Evolutionary conservation across 2,797 vertebrate species (phyloP).

Genomic region (Tenualosa ilisha): DNA sequence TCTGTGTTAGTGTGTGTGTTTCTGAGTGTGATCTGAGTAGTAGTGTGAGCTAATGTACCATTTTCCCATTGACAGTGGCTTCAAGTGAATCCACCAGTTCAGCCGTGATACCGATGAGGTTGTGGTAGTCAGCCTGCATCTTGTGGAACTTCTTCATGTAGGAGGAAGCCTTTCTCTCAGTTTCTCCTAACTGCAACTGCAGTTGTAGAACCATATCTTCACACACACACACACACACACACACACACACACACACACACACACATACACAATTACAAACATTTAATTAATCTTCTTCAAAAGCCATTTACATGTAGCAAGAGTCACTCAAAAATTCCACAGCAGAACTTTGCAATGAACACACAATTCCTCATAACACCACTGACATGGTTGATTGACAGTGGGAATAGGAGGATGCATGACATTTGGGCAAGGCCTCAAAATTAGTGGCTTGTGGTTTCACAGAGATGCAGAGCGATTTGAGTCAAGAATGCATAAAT

Average conservation of each 20-base stretch:
- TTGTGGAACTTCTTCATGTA: slow-evolving; percentile 82
- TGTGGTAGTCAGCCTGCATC: slow-evolving; percentile 86
- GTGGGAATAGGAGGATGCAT: background rate
- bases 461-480: background rate
- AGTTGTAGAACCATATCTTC: slow-evolving; percentile 72
- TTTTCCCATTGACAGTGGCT: slow-evolving; percentile 89
- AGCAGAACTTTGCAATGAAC: background rate
- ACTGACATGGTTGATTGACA: background rate
- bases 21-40: background rate
- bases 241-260: slow-evolving; percentile 31
- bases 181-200: slow-evolving; percentile 83
- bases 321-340: background rate
- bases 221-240: slow-evolving; percentile 31
- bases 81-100: slow-evolving; percentile 94
- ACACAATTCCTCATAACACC: background rate
- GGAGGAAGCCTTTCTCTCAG: slow-evolving; percentile 75
- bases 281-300: background rate
- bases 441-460: slow-evolving; percentile 10
- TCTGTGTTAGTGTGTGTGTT: background rate
- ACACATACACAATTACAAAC: background rate
- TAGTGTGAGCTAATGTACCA: slow-evolving; percentile 74
- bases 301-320: background rate
- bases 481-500: background rate
- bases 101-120: slow-evolving; percentile 87
- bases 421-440: background rate